Base-by-base conservation (phyloP, 2,888 invertebrate species). In the Leucophora obtusa region DNA sequence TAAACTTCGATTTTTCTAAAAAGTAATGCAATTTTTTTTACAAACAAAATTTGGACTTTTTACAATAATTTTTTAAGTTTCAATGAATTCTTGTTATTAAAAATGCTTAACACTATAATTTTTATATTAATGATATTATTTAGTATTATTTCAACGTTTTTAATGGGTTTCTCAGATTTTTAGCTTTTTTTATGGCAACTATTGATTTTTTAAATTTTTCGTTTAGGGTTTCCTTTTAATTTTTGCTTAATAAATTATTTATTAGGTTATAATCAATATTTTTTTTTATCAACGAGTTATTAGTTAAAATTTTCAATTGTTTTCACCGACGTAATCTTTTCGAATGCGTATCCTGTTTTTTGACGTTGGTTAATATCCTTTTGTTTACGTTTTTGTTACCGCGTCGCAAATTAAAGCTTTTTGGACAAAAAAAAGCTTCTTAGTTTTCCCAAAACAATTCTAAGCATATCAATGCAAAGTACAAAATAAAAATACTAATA, bases 321-420 rank as follows among this genome's bases (percentile, higher is more conserved):
- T 70, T 66, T 58, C 11, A 7, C 10, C 71, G 59, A 62, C 28
- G 63, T 17, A 47, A 38, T 35, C 56, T 60, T 47, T 60, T 47
- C 62, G 54, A 65, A 33, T 73, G 24, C 50, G 43, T 66, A 66
- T 81, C 50, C 47, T 33, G 47, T 60, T 28, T 35, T 47, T 66
- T 70, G 38, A 47, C 17, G 15, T 69, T 14, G 43, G 69, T 76
- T 66, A 71, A 63, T 77, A 47, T 53, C 51, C 73, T 62, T 81
- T 76, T 74, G 81, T 81, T 81, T 81, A 81, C 73, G 56, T 81
- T 81, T 15, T 71, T 73, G 72, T 69, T 73, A 69, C 63, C 72
- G 75, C 63, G 43, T 63, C 69, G 43, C 47, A 56, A 53, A 9
- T 54, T 35, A 51, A 9, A 71, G 58, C 28, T 60, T 69, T 63